Base-by-base conservation (phyloP, 2,888 invertebrate genomes). In the Rosalia funebris region DNA sequence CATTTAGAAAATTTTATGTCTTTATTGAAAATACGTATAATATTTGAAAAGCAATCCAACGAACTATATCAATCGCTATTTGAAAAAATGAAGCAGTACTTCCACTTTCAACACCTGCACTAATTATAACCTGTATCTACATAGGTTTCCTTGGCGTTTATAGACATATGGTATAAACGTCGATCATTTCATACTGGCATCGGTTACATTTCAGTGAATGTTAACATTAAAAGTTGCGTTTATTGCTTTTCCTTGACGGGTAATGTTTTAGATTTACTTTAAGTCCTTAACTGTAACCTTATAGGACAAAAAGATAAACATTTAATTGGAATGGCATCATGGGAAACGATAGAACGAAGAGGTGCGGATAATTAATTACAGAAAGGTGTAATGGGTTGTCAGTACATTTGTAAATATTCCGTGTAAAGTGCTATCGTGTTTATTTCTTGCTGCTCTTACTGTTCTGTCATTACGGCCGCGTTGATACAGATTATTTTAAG, bases 211-310 rank as follows among this genome's bases (percentile, higher is more conserved):
- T 37, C 1, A 37, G n/a, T 14, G 7, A 2, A 12, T 37, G 9
- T 25, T 25, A 3, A 5, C 34, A n/a, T 34, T 34, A 20, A 45
- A 11, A 45, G 19, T 45, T 45, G 20, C 15, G 19, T 25, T 45
- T 45, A 45, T 45, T 45, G 16, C 20, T 12, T 45, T 45, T 45
- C 4, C 44, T 42, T 2, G 34, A 34, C 34, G 11, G 25, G 25
- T 25, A n/a, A 25, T 25, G 25, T 25, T 25, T 25, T 25, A 9
- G 25, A 25, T 25, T 25, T n/a, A n/a, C n/a, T n/a, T n/a, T 25
- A 3, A 34, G 34, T 34, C 34, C 11, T 34, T 11, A 34, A n/a
- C 34, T 10, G 11, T 34, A n/a, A 34, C 11, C 34, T 34, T 5
- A n/a, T n/a, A n/a, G 10, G 11, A n/a, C 34, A 34, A 34, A 34